Base-by-base conservation (phyloP, 2,113 vertebrate species). In the Muscicapa adusta region DNA sequence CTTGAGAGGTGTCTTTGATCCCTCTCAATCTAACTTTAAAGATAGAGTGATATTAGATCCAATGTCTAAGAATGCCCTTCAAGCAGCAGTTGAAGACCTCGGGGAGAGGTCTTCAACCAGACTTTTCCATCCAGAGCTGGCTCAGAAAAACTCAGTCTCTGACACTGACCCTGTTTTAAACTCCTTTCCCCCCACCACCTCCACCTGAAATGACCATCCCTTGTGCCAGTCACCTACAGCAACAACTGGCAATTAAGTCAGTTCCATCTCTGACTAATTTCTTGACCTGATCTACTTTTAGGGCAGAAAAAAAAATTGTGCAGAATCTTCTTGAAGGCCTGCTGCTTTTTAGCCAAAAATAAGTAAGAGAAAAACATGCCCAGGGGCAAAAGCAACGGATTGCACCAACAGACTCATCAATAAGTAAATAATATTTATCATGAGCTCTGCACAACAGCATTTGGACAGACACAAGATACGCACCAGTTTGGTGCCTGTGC, bases 21-120 rank as follows among this genome's bases (percentile, higher is more conserved):
- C 58, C 73, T 78, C 85, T 89, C 79, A 83, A 76, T 93, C 61
- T 81, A 63, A 54, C 89, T 92, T 89, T 80, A 88, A 91, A 94
- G 82, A 67, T 2, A 53, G 45, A 78, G 51, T 3, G 10, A 47
- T 73, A 94, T 29, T 87, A 84, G 77, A 95, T 75, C 45, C 28
- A 0, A 65, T 62, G 57, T 38, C 86, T 65, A 89, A 91, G 54
- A 89, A 79, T 20, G 73, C 25, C 88, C 84, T 94, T 89, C 92
- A 88, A 88, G 60, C 58, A 72, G 56, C 2, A 1, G 48, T 48
- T 53, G 23, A 67, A 60, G 61, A 89, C 68, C 53, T 9, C 1
- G 0, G 31, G 33, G 62, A 42, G 25, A 80, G 17, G 50, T 63
- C n/a, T 74, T 63, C 67, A 38, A 34, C 38, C 25, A 34, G 25